Base-by-base conservation (phyloP, 2,797 vertebrate genomes). In the Luscinia luscinia region DNA sequence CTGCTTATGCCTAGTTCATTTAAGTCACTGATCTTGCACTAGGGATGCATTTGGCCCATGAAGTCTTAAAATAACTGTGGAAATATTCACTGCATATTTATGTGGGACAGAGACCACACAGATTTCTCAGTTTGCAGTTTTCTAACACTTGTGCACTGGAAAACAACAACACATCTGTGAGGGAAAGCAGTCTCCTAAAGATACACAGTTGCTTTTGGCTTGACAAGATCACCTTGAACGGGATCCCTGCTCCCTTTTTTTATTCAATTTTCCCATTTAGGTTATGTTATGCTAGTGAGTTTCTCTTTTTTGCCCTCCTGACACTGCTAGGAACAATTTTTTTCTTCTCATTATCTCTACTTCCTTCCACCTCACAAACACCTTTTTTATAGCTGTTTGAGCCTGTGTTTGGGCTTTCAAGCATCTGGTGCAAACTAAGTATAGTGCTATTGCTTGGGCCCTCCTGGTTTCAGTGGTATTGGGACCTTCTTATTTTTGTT, bases 131-230 rank as follows among this genome's bases (percentile, higher is more conserved):
- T 66, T 59, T 63, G 23, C 22, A 26, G 36, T 69, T 90, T 69
- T 51, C 17, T 79, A 45, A 63, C 0, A 0, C 59, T 84, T 5
- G 3, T 2, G 8, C 13, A 13, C 15, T 85, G 75, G 51, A 68
- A 87, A 89, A 36, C 30, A 64, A 45, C 77, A 89, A 9, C 49
- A 34, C 2, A 2, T 70, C 9, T 48, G 15, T 49, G 52, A 64
- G 24, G 45, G 16, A 64, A 20, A 14, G 8, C 3, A 0, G 0
- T 76, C 6, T 4, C 3, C 6, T 23, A 68, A 6, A 43, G 24
- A 18, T 8, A 43, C 8, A 4, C 2, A 2, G 5, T 64, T 52
- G 28, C 49, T 43, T 87, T 69, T 36, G 49, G 28, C 40, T 76
- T 82, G 14, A 67, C 19, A 55, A 46, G 48, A 51, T 69, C 40